Evolutionary conservation across 2,888 invertebrate genomes (phyloP).

Genomic region (Clostera curtula): DNA sequence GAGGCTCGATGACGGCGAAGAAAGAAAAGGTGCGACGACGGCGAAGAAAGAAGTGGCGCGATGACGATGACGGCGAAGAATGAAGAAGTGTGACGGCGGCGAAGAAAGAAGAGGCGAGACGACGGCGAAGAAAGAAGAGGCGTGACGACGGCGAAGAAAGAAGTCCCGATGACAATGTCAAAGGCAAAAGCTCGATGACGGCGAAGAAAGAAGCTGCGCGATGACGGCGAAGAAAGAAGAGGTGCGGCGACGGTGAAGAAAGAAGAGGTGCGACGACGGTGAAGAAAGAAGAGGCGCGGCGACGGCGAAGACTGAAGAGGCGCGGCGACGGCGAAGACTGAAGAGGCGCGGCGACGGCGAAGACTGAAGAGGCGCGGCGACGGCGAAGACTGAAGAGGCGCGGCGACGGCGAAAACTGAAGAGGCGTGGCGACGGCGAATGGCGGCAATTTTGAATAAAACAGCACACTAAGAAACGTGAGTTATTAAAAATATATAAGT

Average conservation of each 20-base stretch:
- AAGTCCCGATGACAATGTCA: constrained; percentile 1
- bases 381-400: constrained; percentile 10
- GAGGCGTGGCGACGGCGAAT: constrained; percentile 5
- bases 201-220: constrained; percentile 4
- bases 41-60: constrained; percentile 5
- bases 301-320: constrained; percentile 5
- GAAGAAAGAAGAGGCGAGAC: constrained; percentile 4
- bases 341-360: constrained; percentile 5
- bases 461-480: neutral
- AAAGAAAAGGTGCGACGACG: constrained; percentile 5
- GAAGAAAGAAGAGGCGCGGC: constrained; percentile 9
- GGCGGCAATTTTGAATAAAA: constrained; percentile 1
- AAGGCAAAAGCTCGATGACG: too few species aligned
- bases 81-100: neutral
- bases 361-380: constrained; percentile 5
- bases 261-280: constrained; percentile 10
- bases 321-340: constrained; percentile 3
- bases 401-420: constrained; percentile 8
- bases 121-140: constrained; percentile 6
- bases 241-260: neutral
- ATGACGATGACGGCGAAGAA: constrained; percentile 3
- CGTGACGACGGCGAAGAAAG: neutral
- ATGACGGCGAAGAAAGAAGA: constrained; percentile 9
- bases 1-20: constrained; percentile 7
- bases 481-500: too few species aligned